Conservation (phyloP, 2,113 vertebrate species). For the Piaya cayana region DNA sequence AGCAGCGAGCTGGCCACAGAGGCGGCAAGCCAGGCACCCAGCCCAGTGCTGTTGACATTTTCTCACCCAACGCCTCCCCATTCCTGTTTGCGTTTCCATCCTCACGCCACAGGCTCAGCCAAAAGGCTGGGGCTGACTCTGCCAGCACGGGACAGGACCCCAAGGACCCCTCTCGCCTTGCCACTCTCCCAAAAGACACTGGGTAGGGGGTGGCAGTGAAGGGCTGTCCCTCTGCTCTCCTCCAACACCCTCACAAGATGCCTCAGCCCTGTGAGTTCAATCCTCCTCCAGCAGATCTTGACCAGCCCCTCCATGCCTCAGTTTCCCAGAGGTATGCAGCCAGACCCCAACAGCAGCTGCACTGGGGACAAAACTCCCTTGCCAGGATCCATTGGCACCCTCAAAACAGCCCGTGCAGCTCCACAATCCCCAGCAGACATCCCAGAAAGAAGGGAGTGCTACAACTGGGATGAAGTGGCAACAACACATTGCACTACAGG, state of each 20-base stretch:
- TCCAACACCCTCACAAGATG: neutral
- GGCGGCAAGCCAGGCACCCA: neutral
- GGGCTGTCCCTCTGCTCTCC: neutral
- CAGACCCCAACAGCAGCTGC: neutral
- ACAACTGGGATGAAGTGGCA: neutral
- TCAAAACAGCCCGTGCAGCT: neutral
- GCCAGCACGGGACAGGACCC: neutral
- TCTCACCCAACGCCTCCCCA: constrained; percentile 61
- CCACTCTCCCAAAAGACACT: neutral
- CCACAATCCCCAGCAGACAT: neutral
- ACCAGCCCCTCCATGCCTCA: neutral
- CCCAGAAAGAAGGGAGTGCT: neutral
- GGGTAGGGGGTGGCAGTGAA: neutral
- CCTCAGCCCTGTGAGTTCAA: neutral
- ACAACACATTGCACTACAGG: neutral
- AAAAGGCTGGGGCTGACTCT: constrained; percentile 15
- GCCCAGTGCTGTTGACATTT: constrained; percentile 59
- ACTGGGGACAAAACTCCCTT: neutral
- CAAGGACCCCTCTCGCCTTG: neutral
- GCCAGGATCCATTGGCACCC: neutral
- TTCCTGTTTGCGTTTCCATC: constrained; percentile 63
- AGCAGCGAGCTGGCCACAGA: neutral
- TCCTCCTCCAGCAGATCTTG: neutral
- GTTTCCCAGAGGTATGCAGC: neutral
- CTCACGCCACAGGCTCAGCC: neutral